phyloP scores from a whole-genome alignment of 2,113 vertebrate genomes.

The Montifringilla adamsi region DNA sequence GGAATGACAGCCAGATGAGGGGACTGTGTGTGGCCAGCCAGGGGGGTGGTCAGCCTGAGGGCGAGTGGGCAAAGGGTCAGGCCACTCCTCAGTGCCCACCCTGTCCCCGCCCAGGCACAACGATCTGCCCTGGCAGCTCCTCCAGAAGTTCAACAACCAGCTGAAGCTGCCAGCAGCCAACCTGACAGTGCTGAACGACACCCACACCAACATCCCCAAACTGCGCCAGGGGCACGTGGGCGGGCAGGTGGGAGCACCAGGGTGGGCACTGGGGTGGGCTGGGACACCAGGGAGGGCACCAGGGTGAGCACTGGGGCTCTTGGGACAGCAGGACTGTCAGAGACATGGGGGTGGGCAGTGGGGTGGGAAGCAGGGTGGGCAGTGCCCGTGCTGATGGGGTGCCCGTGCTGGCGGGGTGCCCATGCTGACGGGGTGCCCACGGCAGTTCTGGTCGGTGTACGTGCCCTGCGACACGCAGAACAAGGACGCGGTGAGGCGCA shows the following conservation, averaged over 20 bases:
- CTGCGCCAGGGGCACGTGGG: slow-evolving; percentile 80
- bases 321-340: background rate
- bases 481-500: slow-evolving; percentile 87
- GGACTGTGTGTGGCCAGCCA: background rate
- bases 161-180: slow-evolving; percentile 71
- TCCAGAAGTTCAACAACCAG: slow-evolving; percentile 80
- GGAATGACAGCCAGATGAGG: background rate
- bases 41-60: background rate
- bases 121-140: slow-evolving; percentile 90
- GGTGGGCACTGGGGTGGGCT: background rate
- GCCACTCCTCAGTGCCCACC: background rate
- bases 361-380: background rate
- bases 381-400: no score
- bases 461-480: slow-evolving; percentile 85
- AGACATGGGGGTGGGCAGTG: no score
- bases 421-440: fast-evolving
- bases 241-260: slow-evolving; percentile 79
- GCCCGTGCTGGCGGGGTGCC: fast-evolving
- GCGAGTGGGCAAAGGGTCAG: fast-evolving
- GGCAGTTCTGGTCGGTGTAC: slow-evolving; percentile 92
- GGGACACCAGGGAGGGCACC: no score
- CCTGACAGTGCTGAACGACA: slow-evolving; percentile 71
- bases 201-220: slow-evolving; percentile 94
- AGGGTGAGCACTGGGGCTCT: background rate
- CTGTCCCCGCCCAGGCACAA: slow-evolving; percentile 81